phyloP scores from a whole-genome alignment of 92 coral and sea anemone genomes.

The Metridium senile region DNA sequence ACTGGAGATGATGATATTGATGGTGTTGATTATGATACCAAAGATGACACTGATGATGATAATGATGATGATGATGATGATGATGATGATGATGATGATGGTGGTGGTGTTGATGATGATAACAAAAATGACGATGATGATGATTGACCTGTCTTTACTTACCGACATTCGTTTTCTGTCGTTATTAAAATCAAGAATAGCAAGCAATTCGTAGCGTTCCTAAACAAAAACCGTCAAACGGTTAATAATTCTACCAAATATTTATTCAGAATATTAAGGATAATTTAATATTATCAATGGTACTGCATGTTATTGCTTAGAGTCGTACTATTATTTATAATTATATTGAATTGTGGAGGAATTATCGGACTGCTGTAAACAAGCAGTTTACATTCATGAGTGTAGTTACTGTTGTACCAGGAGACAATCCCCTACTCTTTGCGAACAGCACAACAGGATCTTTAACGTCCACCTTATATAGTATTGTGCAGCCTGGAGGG shows the following conservation, averaged over 20 bases:
- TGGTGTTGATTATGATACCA: not conserved
- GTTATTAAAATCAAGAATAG: constrained; percentile 93
- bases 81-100: constrained; percentile 8
- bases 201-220: constrained; percentile 88
- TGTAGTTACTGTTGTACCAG: too few relatives aligned
- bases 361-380: too few relatives aligned
- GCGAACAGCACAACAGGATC: too few relatives aligned
- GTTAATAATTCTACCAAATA: not conserved
- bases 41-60: not conserved
- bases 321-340: too few relatives aligned
- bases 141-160: constrained; percentile 32
- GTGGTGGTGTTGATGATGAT: not conserved
- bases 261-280: too few relatives aligned
- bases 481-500: too few relatives aligned
- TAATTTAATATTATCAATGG: too few relatives aligned
- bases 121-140: not conserved
- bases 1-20: not conserved
- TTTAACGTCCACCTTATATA: too few relatives aligned
- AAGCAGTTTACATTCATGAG: too few relatives aligned
- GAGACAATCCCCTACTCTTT: too few relatives aligned
- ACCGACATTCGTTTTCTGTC: constrained; percentile 99
- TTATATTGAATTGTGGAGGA: too few relatives aligned
- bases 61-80: not conserved
- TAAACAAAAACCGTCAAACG: constrained; percentile 29
- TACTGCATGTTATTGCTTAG: too few relatives aligned